Evolutionary conservation across 2,888 invertebrate genomes (phyloP), one percentile per base, ranked within the genome.

Genomic region (Cantharis lateralis): DNA sequence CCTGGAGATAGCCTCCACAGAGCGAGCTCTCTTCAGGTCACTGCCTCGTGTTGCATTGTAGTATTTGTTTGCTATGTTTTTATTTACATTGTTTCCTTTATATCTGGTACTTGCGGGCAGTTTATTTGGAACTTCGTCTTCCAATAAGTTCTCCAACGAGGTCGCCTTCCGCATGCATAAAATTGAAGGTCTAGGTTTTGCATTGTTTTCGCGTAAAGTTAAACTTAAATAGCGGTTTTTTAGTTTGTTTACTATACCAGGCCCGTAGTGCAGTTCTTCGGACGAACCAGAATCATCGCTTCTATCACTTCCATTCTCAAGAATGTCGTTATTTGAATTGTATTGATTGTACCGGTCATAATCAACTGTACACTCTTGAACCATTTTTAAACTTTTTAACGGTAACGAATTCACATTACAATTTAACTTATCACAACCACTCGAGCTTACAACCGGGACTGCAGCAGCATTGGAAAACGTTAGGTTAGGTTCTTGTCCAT

Each of bases 201-300:
- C 88, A 82, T 91, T 92, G 63, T 92, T 92, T 83, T 95, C 95
- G n/a, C 96, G 91, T 79, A 96, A 89, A 10, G 96, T 95, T 81
- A 96, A 91, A 87, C 95, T 95, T 80, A 97, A 91, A 87, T 96
- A 97, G 86, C 95, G 94, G 86, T 95, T 95, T 87, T 95, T 93
- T 82, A 97, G 91, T 84, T 94, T 94, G 85, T 95, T 95, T 62
- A 97, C 97, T 85, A 97, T 96, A 76, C 97, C 96, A 71, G 97
- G 97, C 0, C 97, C 97, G 89, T 97, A 96, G 86, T 94, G 93
- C 76, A 96, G 89, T 87, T 96, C 96, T 88, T 96, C 96, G 82
- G 91, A 91, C 72, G 91, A 91, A 85, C 92, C 92, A 74, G 90
- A 90, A 79, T 90, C 89, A 71, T 86, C 87, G 66, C 71, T 74